Evolutionary conservation across 2,888 invertebrate genomes (phyloP).

Genomic region (Rhamnusium bicolor): DNA sequence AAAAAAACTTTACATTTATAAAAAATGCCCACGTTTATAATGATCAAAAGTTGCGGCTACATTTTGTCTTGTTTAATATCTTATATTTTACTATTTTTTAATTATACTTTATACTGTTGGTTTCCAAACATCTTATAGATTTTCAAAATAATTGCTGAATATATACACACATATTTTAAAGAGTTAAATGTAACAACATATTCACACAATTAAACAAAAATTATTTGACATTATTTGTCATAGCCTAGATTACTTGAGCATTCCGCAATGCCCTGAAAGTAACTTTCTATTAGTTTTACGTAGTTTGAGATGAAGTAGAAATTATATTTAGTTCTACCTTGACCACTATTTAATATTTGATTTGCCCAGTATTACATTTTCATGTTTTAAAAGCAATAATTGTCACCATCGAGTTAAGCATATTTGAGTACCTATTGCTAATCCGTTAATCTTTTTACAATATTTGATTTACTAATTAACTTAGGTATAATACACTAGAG

Average conservation of each 20-base stretch:
- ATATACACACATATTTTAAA: too few species aligned
- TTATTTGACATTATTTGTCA: not conserved
- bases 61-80: too few species aligned
- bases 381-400: not conserved
- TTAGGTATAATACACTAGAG: not conserved
- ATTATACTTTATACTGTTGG: too few species aligned
- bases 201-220: too few species aligned
- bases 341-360: not conserved
- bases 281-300: not conserved
- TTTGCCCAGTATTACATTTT: not conserved
- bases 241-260: slow-evolving; percentile 4
- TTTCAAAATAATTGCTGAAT: too few species aligned
- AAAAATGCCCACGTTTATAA: too few species aligned
- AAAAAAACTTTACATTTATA: too few species aligned
- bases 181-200: too few species aligned
- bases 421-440: not conserved
- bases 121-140: too few species aligned
- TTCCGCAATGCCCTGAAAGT: slow-evolving; percentile 5
- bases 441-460: not conserved
- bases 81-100: too few species aligned
- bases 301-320: not conserved
- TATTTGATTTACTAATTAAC: not conserved
- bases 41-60: too few species aligned
- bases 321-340: not conserved
- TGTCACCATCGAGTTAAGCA: not conserved